phyloP scores from a whole-genome alignment of 2,888 invertebrate species.

The Dorcus hopei region DNA sequence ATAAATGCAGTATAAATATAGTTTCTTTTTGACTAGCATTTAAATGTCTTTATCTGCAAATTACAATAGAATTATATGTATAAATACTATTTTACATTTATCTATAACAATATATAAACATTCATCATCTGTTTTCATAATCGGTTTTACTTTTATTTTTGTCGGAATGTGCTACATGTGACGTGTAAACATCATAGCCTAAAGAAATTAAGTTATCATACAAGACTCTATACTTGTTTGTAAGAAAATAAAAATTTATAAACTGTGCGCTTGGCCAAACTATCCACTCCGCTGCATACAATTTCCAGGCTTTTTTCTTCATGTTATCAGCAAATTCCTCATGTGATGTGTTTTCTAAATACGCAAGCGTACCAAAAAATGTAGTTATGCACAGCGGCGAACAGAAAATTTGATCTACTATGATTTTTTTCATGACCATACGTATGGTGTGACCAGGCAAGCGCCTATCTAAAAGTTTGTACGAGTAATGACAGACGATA shows the following conservation, averaged over 20 bases:
- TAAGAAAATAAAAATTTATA: conserved; percentile 86
- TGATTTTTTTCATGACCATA: conserved; percentile 71
- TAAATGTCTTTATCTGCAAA: too few species aligned
- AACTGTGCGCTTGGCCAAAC: conserved; percentile 93
- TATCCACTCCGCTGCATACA: conserved; percentile 86
- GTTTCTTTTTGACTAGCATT: too few species aligned
- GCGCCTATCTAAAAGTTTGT: conserved; percentile 68
- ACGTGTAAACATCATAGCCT: conserved; percentile 82
- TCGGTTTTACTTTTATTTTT: conserved; percentile 8
- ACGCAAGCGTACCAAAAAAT: conserved; percentile 73
- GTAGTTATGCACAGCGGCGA: conserved; percentile 76
- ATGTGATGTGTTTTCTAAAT: conserved; percentile 64
- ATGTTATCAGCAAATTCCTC: conserved; percentile 66
- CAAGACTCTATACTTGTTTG: conserved; percentile 76
- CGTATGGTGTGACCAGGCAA: conserved; percentile 66
- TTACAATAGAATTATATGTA: too few species aligned
- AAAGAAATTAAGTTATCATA: conserved; percentile 85
- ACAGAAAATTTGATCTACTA: conserved; percentile 79
- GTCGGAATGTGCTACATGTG: conserved; percentile 55
- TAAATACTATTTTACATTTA: too few species aligned
- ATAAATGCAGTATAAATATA: too few species aligned
- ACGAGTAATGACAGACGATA: conserved; percentile 83
- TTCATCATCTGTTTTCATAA: too few species aligned
- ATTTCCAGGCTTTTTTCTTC: conserved; percentile 67
- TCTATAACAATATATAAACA: too few species aligned